A percentile compares a stretch with the other conserved stretches of the same genome.
Evolutionary conservation across 1,140 invertebrate species (phyloP).

Genomic region (Pachyrhynchus sulphureomaculatus): DNA sequence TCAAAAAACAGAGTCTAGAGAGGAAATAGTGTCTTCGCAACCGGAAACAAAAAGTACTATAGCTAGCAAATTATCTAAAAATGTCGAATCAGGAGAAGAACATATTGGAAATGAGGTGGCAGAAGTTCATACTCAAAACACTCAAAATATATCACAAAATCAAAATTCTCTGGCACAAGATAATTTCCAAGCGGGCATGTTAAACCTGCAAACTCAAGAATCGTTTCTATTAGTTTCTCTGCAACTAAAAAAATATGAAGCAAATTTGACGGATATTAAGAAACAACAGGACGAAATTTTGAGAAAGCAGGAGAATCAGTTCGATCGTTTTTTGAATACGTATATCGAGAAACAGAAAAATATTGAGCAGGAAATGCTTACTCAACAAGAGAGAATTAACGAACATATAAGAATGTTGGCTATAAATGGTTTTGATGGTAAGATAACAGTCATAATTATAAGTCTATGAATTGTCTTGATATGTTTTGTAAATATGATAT

Average conservation of each 20-base stretch:
- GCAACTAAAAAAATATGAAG: conserved; percentile 57
- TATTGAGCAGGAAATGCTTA: conserved; percentile 54
- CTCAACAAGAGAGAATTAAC: conserved; percentile 57
- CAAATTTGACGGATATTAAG: conserved; percentile 53
- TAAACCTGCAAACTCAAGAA: conserved; percentile 54
- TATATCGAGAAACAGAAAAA: conserved; percentile 55
- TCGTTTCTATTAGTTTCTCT: conserved; percentile 53
- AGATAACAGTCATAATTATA: too few relatives aligned
- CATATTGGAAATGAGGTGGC: too few relatives aligned
- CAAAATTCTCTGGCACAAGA: conserved; percentile 38
- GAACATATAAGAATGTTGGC: conserved; percentile 55
- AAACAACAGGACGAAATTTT: conserved; percentile 52
- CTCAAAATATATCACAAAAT: too few relatives aligned
- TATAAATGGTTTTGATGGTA: conserved; percentile 9
- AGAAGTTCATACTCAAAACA: too few relatives aligned
- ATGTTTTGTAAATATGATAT: too few relatives aligned
- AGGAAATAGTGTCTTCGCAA: background rate
- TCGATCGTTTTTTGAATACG: conserved; percentile 52
- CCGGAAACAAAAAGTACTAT: background rate
- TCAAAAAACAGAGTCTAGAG: conserved; percentile 2
- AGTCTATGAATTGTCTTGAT: too few relatives aligned
- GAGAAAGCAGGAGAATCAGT: conserved; percentile 53
- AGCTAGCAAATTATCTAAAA: background rate
- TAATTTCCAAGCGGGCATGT: conserved; percentile 51
- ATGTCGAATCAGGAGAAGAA: background rate